Conservation (phyloP, 2,888 invertebrate species). For the Podotricha telesiphe region DNA sequence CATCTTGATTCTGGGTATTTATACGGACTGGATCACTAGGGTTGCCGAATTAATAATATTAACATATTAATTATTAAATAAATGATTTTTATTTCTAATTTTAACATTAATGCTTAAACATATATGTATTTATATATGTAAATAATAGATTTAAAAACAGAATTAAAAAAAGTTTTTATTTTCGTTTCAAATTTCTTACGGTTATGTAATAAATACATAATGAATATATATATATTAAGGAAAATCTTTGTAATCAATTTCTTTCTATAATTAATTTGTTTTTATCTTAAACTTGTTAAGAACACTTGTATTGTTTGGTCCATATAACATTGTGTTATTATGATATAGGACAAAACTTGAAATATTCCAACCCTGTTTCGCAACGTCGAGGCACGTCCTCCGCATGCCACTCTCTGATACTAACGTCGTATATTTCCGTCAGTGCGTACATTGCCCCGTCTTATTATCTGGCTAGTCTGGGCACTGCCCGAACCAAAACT, state of each 20-base stretch:
- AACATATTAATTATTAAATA: neutral
- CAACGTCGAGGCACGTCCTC: conserved; percentile 60
- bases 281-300: neutral
- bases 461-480: conserved; percentile 60
- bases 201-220: too few species aligned
- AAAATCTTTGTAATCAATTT: too few species aligned
- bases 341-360: conserved; percentile 10
- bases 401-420: conserved; percentile 69
- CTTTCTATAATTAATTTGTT: too few species aligned
- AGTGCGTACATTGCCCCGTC: conserved; percentile 62
- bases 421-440: conserved; percentile 73
- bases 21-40: conserved; percentile 51
- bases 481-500: conserved; percentile 21
- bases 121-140: too few species aligned
- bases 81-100: too few species aligned
- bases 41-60: conserved; percentile 40
- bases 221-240: too few species aligned
- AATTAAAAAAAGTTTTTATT: too few species aligned
- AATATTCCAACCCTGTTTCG: conserved; percentile 41
- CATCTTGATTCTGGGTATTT: conserved; percentile 70
- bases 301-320: neutral
- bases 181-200: too few species aligned
- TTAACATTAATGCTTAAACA: too few species aligned
- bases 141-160: too few species aligned
- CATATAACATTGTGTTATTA: conserved; percentile 3